phyloP scores from a whole-genome alignment of 2,797 vertebrate genomes.

The Thunnus albacares region DNA sequence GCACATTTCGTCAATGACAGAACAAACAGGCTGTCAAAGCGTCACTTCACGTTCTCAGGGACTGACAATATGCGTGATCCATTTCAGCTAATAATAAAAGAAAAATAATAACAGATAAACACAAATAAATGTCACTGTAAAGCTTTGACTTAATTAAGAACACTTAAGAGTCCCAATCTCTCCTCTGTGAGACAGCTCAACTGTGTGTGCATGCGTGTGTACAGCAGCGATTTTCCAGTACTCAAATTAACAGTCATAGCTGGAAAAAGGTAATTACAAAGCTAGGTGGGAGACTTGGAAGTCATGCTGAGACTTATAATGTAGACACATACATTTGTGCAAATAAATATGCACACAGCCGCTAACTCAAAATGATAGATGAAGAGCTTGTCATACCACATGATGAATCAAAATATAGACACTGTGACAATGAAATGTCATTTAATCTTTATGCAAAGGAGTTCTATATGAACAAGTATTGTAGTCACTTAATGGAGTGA shows the following conservation, averaged over 20 bases:
- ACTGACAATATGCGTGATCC: constrained; percentile 24
- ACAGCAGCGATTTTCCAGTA: constrained; percentile 47
- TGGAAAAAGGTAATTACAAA: constrained; percentile 78
- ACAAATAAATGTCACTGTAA: constrained; percentile 49
- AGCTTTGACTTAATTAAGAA: constrained; percentile 63
- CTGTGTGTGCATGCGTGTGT: constrained; percentile 35
- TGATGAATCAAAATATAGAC: constrained; percentile 33
- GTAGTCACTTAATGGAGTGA: constrained; percentile 26
- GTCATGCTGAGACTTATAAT: constrained; percentile 67
- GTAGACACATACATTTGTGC: constrained; percentile 31
- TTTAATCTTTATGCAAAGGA: constrained; percentile 37
- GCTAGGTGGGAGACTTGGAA: constrained; percentile 70
- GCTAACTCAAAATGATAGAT: constrained; percentile 44
- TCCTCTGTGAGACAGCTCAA: constrained; percentile 39
- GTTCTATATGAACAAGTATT: constrained; percentile 1
- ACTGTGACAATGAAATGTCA: constrained; percentile 39
- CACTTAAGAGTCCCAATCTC: constrained; percentile 30
- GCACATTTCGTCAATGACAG: constrained; percentile 26
- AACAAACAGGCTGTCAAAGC: constrained; percentile 50
- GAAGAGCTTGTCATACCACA: constrained; percentile 36
- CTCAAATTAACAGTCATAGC: constrained; percentile 74
- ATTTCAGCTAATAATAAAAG: constrained; percentile 38
- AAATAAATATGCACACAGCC: constrained; percentile 37
- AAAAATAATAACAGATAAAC: constrained; percentile 45
- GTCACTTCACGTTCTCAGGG: constrained; percentile 25